phyloP scores from a whole-genome alignment of 2,797 vertebrate species.

The Sebastes taczanowskii region DNA sequence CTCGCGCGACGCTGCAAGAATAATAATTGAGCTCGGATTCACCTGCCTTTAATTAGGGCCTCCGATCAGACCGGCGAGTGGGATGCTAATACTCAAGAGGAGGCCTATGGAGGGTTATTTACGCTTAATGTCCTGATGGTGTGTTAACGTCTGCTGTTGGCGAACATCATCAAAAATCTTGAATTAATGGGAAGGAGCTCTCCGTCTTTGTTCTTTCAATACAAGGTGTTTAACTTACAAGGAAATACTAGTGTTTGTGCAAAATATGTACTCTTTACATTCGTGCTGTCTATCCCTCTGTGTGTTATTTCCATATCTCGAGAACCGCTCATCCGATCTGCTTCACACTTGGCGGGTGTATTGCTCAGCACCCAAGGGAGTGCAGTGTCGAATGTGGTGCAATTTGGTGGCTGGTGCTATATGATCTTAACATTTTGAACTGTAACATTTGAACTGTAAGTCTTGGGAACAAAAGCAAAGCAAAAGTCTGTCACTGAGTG shows the following conservation, averaged over 20 bases:
- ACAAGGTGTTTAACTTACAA: neutral
- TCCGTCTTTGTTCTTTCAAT: neutral
- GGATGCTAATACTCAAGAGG: conserved; percentile 62
- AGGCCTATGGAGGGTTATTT: conserved; percentile 55
- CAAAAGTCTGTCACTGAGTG: too few species aligned
- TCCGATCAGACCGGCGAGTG: conserved; percentile 68
- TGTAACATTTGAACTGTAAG: too few species aligned
- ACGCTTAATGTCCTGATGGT: conserved; percentile 59
- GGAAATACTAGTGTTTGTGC: neutral
- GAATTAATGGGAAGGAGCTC: conserved; percentile 1
- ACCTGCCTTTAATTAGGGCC: conserved; percentile 84
- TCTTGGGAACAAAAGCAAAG: too few species aligned
- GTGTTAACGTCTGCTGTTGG: conserved; percentile 11
- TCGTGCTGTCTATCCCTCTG: neutral
- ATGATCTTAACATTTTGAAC: too few species aligned
- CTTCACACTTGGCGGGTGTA: too few species aligned
- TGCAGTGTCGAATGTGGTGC: too few species aligned
- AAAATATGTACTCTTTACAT: neutral
- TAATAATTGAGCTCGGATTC: conserved; percentile 83
- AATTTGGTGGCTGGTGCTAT: too few species aligned
- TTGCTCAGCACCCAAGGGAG: too few species aligned
- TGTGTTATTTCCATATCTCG: too few species aligned
- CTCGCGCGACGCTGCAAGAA: conserved; percentile 72
- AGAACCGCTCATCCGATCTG: too few species aligned
- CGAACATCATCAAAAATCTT: conserved; percentile 14